phyloP scores from a whole-genome alignment of 2,113 vertebrate species.

The Pseudorasbora parva region DNA sequence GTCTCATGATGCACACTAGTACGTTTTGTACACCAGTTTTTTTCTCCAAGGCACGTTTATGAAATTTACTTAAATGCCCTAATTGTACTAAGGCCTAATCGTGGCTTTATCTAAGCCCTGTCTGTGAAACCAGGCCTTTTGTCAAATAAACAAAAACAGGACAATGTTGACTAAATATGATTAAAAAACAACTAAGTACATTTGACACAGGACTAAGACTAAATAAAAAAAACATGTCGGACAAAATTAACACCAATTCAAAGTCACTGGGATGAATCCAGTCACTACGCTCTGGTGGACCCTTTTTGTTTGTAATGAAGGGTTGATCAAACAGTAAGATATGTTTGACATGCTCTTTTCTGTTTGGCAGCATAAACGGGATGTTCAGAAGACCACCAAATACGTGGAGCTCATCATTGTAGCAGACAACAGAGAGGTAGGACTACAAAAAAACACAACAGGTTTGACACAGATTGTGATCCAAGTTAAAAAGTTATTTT shows the following conservation, averaged over 20 bases:
- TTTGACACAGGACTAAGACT: no score
- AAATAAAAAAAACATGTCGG: no score
- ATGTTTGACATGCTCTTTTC: background rate
- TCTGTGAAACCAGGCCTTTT: no score
- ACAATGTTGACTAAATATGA: no score
- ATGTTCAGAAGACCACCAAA: constrained; percentile 87
- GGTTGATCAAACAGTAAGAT: background rate
- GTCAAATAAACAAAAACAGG: no score
- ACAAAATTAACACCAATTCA: background rate
- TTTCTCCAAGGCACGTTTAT: no score
- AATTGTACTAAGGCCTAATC: no score
- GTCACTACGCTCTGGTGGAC: background rate
- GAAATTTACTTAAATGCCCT: no score
- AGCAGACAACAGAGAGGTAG: constrained; percentile 97
- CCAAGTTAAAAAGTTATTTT: background rate
- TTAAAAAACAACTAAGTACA: no score
- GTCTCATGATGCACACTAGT: no score
- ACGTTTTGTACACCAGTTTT: no score
- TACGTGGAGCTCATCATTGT: constrained; percentile 98
- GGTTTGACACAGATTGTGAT: background rate
- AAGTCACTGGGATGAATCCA: background rate
- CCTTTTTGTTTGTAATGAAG: background rate
- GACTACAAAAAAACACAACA: constrained; percentile 49
- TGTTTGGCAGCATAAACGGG: constrained; percentile 83
- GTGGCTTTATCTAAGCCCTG: no score